Conservation (phyloP, 2,113 vertebrate species). For the Gymnogyps californianus region DNA sequence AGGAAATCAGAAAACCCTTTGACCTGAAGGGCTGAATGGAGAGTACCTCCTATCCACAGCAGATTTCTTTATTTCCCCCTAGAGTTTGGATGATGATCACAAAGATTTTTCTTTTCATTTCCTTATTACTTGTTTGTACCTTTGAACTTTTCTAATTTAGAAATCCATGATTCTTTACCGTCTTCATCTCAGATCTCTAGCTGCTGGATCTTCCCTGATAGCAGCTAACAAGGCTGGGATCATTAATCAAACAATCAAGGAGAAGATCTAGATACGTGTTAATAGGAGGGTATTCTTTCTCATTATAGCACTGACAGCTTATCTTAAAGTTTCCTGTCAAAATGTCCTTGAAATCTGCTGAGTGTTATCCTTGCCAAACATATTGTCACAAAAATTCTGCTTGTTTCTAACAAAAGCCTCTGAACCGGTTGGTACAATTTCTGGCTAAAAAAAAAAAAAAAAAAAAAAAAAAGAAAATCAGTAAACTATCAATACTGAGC, state of each 20-base stretch:
- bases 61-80: constrained; percentile 7
- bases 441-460: not conserved
- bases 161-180: not conserved
- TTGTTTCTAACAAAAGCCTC: constrained; percentile 15
- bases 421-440: not conserved
- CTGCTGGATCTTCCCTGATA: not conserved
- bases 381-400: constrained; percentile 26
- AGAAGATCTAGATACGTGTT: constrained; percentile 35
- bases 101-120: constrained; percentile 38
- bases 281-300: constrained; percentile 38
- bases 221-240: not conserved
- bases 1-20: not conserved
- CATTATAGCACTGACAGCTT: not conserved
- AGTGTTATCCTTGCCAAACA: constrained; percentile 39
- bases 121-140: constrained; percentile 1
- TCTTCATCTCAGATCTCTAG: not conserved
- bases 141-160: constrained; percentile 44
- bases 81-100: constrained; percentile 34
- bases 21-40: not conserved
- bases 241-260: constrained; percentile 42
- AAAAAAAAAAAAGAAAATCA: not conserved
- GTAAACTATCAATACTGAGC: not conserved
- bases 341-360: constrained; percentile 47
- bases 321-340: constrained; percentile 44
- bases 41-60: not conserved